Evolutionary conservation across 1,140 invertebrate genomes (phyloP).

Genomic region (Arion vulgaris): DNA sequence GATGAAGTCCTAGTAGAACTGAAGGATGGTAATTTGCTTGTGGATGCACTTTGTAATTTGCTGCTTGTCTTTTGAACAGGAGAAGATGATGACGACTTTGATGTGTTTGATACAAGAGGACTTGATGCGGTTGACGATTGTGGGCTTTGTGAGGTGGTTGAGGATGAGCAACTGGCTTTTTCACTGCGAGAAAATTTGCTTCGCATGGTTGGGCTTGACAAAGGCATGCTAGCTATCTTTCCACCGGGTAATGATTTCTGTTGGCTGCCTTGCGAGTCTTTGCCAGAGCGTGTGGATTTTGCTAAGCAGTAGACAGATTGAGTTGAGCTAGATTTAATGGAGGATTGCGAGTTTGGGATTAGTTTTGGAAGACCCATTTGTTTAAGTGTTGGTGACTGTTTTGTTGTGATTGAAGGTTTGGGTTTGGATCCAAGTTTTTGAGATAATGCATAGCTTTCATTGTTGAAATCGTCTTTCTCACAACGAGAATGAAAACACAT

Average conservation of each 20-base stretch:
- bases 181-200: conserved; percentile 19
- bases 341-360: conserved; percentile 26
- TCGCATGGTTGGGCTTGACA: not conserved
- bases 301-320: conserved; percentile 30
- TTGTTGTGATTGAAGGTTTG: conserved; percentile 54
- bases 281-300: conserved; percentile 40
- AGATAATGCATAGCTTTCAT: conserved; percentile 19
- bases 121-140: conserved; percentile 17
- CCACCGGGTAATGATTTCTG: not conserved
- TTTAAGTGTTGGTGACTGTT: conserved; percentile 44
- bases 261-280: conserved; percentile 44
- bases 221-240: not conserved
- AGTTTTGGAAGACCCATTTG: conserved; percentile 36
- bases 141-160: not conserved
- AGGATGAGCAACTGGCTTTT: conserved; percentile 37
- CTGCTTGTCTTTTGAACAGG: conserved; percentile 42
- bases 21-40: conserved; percentile 44
- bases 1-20: conserved; percentile 49
- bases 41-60: conserved; percentile 54
- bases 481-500: conserved; percentile 10
- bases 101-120: conserved; percentile 21
- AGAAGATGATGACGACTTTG: conserved; percentile 3
- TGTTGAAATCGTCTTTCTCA: conserved; percentile 7
- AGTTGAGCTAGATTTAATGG: not conserved
- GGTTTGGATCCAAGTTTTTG: conserved; percentile 41